phyloP scores from a whole-genome alignment of 2,113 vertebrate species.

The Diadophis punctatus region DNA sequence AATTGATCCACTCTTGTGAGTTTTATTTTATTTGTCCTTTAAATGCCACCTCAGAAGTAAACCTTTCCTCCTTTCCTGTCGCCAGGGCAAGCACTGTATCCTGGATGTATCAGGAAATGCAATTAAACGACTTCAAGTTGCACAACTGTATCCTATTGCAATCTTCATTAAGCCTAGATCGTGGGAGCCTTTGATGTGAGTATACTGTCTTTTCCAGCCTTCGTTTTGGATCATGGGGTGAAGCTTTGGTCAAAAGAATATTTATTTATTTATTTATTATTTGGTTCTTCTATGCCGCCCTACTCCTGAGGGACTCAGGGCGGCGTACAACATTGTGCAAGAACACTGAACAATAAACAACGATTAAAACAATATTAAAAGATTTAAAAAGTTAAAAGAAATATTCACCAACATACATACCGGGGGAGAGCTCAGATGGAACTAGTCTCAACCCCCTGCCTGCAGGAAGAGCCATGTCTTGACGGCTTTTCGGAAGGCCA shows the following conservation, averaged over 20 bases:
- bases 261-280: too few relatives aligned
- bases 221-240: not conserved
- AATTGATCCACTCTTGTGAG: fast-evolving
- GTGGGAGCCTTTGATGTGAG: conserved; percentile 93
- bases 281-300: too few relatives aligned
- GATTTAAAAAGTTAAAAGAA: too few relatives aligned
- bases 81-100: conserved; percentile 96
- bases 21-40: not conserved
- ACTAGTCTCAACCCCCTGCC: too few relatives aligned
- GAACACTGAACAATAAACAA: too few relatives aligned
- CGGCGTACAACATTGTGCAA: too few relatives aligned
- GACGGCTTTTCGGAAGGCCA: too few relatives aligned
- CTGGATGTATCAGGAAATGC: conserved; percentile 97
- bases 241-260: not conserved
- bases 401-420: too few relatives aligned
- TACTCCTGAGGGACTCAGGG: too few relatives aligned
- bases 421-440: too few relatives aligned
- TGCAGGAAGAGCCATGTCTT: too few relatives aligned
- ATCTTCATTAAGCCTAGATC: conserved; percentile 98
- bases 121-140: conserved; percentile 97
- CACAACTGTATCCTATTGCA: conserved; percentile 96
- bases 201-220: conserved; percentile 35
- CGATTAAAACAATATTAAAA: too few relatives aligned
- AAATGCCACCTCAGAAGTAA: conserved; percentile 43
- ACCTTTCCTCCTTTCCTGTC: conserved; percentile 49